A percentile compares a stretch with the other conserved stretches of the same genome.
Evolutionary conservation across 2,797 vertebrate genomes (phyloP).

Genomic region (Microcaecilia unicolor): DNA sequence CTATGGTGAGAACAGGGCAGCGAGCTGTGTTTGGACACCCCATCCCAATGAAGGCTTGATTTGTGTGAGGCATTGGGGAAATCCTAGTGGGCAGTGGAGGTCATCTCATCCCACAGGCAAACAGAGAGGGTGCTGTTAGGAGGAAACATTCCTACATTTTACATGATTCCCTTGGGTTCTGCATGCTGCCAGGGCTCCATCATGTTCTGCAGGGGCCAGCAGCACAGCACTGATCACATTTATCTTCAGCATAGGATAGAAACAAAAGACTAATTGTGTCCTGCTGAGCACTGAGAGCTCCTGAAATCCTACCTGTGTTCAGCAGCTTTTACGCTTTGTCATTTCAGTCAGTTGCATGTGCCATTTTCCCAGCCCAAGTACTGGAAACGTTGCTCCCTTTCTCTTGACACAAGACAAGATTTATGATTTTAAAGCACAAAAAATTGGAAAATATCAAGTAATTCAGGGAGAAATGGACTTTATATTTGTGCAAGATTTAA

Average conservation of each 20-base stretch:
- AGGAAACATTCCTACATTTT: constrained; percentile 38
- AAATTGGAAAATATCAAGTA: too few species aligned
- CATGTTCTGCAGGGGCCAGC: constrained; percentile 26
- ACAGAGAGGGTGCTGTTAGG: constrained; percentile 55
- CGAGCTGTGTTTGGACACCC: not conserved
- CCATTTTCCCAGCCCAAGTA: constrained; percentile 51
- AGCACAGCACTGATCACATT: constrained; percentile 37
- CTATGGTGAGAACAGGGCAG: constrained; percentile 17
- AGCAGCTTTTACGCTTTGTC: constrained; percentile 34
- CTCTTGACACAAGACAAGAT: too few species aligned
- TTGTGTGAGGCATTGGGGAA: constrained; percentile 40
- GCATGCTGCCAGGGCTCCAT: constrained; percentile 43
- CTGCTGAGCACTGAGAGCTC: not conserved
- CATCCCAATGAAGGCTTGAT: constrained; percentile 9
- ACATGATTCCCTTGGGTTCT: constrained; percentile 40
- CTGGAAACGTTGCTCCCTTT: constrained; percentile 26
- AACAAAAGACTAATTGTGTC: constrained; percentile 50
- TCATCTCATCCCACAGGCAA: constrained; percentile 35
- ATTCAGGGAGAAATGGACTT: too few species aligned
- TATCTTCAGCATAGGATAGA: not conserved
- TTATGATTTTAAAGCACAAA: too few species aligned
- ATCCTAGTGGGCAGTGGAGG: constrained; percentile 28
- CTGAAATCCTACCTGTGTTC: constrained; percentile 48
- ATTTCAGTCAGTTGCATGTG: constrained; percentile 29
- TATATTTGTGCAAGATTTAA: too few species aligned